A percentile compares a stretch with the other conserved stretches of the same genome.
Conservation (phyloP, 2,888 invertebrate species). For the Melieria picta region DNA sequence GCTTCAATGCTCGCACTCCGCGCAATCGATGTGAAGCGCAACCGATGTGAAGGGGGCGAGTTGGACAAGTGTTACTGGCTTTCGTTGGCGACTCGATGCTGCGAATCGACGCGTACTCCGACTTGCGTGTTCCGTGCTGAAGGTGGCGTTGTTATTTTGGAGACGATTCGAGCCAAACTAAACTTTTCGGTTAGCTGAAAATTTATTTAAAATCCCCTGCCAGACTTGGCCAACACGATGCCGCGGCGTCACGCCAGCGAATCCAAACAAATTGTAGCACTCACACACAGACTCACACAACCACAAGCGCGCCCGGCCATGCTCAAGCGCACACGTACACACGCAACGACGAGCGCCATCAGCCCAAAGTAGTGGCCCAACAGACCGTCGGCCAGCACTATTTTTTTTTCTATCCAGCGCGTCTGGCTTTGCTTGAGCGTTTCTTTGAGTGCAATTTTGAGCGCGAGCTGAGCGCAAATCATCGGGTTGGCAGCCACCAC, state of each 20-base stretch:
- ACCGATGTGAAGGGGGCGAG: not conserved
- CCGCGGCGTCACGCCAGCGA: not conserved
- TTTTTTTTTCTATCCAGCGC: not conserved
- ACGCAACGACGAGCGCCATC: not conserved
- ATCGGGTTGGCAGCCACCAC: not conserved
- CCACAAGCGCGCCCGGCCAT: not conserved
- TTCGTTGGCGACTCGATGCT: not conserved
- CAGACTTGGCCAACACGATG: not conserved
- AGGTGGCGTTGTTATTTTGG: not conserved
- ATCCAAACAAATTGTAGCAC: conserved; percentile 1
- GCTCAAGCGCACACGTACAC: not conserved
- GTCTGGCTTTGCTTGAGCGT: not conserved
- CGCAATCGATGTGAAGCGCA: not conserved
- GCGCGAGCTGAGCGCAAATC: not conserved
- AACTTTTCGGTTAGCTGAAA: not conserved
- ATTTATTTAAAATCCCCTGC: conserved; percentile 3
- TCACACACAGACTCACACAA: not conserved
- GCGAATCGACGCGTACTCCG: not conserved
- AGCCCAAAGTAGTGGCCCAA: not conserved
- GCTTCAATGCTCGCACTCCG: not conserved
- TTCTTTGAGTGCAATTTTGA: not conserved
- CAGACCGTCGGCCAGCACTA: not conserved
- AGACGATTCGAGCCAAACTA: conserved; percentile 7
- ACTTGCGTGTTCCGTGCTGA: not conserved
- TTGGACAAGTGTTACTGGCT: no score